These are phyloP conservation scores for Rhynchomys soricoides DNA, from an alignment of 2,113 vertebrate genomes.

Conservation along the genomic window DNA sequence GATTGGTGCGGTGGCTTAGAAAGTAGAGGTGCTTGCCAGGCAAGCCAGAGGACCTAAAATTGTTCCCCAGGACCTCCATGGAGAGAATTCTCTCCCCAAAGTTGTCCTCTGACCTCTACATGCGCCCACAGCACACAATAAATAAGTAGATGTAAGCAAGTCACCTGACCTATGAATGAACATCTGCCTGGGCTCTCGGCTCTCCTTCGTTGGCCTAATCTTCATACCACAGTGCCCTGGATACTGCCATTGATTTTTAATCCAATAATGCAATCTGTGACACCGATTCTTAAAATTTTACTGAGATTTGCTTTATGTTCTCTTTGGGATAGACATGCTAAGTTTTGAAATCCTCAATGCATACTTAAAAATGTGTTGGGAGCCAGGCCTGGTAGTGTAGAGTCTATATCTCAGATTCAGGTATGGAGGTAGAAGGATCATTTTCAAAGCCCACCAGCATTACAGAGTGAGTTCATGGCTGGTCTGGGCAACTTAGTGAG, in stretches of 20 bases:
- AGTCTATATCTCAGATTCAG: background rate
- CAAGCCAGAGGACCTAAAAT: background rate
- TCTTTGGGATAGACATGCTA: accelerated
- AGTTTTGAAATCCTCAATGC: background rate
- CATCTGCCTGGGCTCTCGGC: background rate
- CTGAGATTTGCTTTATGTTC: background rate
- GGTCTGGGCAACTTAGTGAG: background rate
- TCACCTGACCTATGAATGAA: background rate
- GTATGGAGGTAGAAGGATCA: background rate
- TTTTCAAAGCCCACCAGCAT: background rate
- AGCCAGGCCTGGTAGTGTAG: background rate
- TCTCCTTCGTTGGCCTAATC: background rate
- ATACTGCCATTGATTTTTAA: background rate
- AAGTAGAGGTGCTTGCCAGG: background rate
- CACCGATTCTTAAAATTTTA: background rate
- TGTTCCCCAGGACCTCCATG: background rate
- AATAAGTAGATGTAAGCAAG: background rate
- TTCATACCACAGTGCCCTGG: background rate
- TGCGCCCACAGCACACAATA: background rate
- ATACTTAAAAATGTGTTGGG: background rate
- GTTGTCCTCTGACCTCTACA: background rate
- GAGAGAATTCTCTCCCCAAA: background rate
- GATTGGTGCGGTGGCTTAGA: background rate
- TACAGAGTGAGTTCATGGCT: background rate
- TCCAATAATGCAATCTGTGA: background rate